Evolutionary conservation across 37 sponge, comb jelly and placozoan genomes (phyloP).

Genomic region (Ianthella basta): DNA sequence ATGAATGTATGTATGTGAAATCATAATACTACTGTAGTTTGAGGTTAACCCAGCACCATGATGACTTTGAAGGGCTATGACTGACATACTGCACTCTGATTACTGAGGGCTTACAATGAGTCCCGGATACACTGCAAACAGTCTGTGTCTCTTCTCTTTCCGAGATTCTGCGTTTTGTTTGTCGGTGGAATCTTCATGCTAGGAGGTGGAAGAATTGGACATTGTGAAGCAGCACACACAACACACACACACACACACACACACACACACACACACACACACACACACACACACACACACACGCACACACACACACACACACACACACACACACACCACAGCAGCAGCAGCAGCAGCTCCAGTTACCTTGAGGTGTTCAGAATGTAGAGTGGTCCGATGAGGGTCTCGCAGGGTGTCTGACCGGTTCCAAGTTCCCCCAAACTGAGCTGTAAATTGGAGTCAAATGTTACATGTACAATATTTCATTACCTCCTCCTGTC

Average conservation of each 20-base stretch:
- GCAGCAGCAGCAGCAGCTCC: too few relatives aligned
- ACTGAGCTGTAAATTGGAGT: too few relatives aligned
- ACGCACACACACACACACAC: background rate
- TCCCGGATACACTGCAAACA: too few relatives aligned
- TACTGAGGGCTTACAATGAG: too few relatives aligned
- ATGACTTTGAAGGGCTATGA: too few relatives aligned
- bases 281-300: background rate
- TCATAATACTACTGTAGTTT: too few relatives aligned
- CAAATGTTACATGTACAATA: background rate
- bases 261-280: background rate
- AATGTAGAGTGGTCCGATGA: background rate
- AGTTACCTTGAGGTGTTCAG: constrained; percentile 10
- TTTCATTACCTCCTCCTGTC: too few relatives aligned
- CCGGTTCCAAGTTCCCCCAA: background rate
- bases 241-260: background rate
- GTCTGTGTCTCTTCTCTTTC: too few relatives aligned
- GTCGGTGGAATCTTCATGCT: constrained; percentile 1
- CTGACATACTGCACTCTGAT: too few relatives aligned
- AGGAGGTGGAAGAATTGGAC: background rate
- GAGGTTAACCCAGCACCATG: too few relatives aligned
- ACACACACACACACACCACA: too few relatives aligned
- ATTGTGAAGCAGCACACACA: background rate
- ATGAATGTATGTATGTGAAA: background rate
- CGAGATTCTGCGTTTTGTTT: too few relatives aligned
- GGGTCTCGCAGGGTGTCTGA: constrained; percentile 19